Percentiles rank a stretch among this genome's conserved stretches.
Conservation (phyloP, 1,140 invertebrate genomes). For the Brachionus rubens region DNA sequence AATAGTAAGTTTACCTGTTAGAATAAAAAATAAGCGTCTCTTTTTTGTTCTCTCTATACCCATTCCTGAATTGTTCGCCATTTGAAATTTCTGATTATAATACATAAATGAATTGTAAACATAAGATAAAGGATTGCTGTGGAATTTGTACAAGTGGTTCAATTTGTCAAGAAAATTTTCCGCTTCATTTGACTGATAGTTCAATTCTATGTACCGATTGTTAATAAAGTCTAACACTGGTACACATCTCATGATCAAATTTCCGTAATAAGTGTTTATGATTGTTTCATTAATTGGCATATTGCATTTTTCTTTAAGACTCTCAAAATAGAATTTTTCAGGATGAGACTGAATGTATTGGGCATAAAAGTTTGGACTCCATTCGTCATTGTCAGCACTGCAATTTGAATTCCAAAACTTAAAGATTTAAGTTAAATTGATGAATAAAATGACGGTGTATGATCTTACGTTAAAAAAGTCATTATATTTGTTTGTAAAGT, state of each 20-base stretch:
- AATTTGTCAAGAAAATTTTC: constrained; percentile 21
- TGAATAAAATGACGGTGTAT: not conserved
- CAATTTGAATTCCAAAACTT: constrained; percentile 22
- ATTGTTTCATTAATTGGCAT: not conserved
- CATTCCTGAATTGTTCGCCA: not conserved
- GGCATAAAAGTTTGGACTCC: constrained; percentile 18
- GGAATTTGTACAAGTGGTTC: constrained; percentile 44
- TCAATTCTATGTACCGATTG: constrained; percentile 12
- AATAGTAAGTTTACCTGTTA: not conserved
- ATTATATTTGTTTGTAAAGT: constrained; percentile 5
- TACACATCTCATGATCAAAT: not conserved
- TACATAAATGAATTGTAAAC: constrained; percentile 35
- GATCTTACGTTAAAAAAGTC: constrained; percentile 32
- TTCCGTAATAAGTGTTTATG: constrained; percentile 42
- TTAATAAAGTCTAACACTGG: constrained; percentile 40
- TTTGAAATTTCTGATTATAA: constrained; percentile 40
- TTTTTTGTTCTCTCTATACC: constrained; percentile 4
- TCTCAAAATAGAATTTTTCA: constrained; percentile 15
- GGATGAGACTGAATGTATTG: constrained; percentile 41
- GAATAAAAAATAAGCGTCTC: constrained; percentile 31
- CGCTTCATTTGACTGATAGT: not conserved
- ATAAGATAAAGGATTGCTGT: constrained; percentile 32
- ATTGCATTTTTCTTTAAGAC: constrained; percentile 20
- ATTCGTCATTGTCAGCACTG: not conserved
- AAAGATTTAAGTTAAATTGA: not conserved